Evolutionary conservation across 2,888 invertebrate genomes (phyloP), one percentile per base, ranked within the genome.

Genomic region (Caenorhabditis sp.): DNA sequence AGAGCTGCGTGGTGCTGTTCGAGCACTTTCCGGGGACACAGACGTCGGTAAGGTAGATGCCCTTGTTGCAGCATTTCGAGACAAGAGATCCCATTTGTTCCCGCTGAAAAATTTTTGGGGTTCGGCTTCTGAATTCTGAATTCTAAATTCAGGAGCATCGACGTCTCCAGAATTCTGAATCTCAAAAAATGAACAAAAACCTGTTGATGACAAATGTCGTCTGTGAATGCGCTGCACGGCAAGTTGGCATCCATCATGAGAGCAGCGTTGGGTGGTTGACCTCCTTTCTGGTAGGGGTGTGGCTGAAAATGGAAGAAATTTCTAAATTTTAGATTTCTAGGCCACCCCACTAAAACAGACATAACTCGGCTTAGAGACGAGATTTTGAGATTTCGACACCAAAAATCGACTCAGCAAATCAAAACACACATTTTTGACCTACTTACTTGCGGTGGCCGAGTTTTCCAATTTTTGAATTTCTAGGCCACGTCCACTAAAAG

Each of bases 171-270:
- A n/a, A n/a, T n/a, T 44, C 44, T 44, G 16, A 44, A 44, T 44
- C n/a, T 14, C 44, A 44, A 44, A 44, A 14, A 16, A 31, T n/a
- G 4, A 12, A 0, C 8, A n/a, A n/a, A n/a, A n/a, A 90, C 90
- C 85, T 91, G 91, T 41, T 91, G 88, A 69, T 81, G 92, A 70
- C 91, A 91, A 64, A 92, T 90, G 38, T 92, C 91, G 66, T 91
- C 91, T 4, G 90, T 90, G 76, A 87, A 90, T 6, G 91, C 91
- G 28, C 86, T 77, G 69, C 91, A 91, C 2, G 91, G 91, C 16
- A 89, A 19, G 68, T 82, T 77, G 7, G 58, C 51, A 19, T 80
- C 80, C 68, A 73, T 70, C 35, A 70, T 31, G n/a, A 59, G 22
- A 19, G 73, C 49, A 0, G 73, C 49, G 22, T 72, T 47, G 6